Evolutionary conservation across 1,140 invertebrate species (phyloP).

Genomic region (Drosophila kohkoa): DNA sequence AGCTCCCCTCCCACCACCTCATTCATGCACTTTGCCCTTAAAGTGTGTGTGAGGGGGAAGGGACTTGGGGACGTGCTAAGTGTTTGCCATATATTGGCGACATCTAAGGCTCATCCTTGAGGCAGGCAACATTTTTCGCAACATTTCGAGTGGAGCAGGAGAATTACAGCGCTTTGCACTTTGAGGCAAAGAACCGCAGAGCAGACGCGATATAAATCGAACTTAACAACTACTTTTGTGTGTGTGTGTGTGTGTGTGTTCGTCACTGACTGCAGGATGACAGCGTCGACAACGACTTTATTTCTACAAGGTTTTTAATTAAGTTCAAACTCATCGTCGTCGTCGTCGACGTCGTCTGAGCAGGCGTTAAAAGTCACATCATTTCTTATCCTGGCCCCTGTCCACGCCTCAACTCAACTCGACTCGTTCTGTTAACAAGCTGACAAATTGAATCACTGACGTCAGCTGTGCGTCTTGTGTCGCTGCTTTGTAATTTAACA

Average conservation of each 20-base stretch:
- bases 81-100: slow-evolving; percentile 67
- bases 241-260: too few relatives aligned
- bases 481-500: slow-evolving; percentile 71
- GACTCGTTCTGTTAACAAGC: slow-evolving; percentile 58
- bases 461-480: slow-evolving; percentile 39
- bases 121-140: slow-evolving; percentile 41
- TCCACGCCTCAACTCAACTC: neutral
- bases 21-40: neutral
- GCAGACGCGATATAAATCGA: slow-evolving; percentile 70
- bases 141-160: slow-evolving; percentile 8
- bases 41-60: neutral
- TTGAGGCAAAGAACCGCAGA: slow-evolving; percentile 78
- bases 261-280: too few relatives aligned
- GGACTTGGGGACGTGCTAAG: slow-evolving; percentile 23
- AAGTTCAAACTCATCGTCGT: slow-evolving; percentile 63
- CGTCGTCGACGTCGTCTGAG: slow-evolving; percentile 8
- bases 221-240: slow-evolving; percentile 71
- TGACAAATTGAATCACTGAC: slow-evolving; percentile 80
- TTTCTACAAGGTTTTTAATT: slow-evolving; percentile 81
- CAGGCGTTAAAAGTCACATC: slow-evolving; percentile 79
- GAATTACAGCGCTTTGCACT: slow-evolving; percentile 73
- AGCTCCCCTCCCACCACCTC: slow-evolving; percentile 9
- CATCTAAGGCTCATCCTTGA: slow-evolving; percentile 45
- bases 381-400: slow-evolving; percentile 42
- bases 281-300: slow-evolving; percentile 42